Evolutionary conservation across 1,140 invertebrate species (phyloP), one percentile per base, ranked within the genome.

Genomic region (Onthophagus taurus): DNA sequence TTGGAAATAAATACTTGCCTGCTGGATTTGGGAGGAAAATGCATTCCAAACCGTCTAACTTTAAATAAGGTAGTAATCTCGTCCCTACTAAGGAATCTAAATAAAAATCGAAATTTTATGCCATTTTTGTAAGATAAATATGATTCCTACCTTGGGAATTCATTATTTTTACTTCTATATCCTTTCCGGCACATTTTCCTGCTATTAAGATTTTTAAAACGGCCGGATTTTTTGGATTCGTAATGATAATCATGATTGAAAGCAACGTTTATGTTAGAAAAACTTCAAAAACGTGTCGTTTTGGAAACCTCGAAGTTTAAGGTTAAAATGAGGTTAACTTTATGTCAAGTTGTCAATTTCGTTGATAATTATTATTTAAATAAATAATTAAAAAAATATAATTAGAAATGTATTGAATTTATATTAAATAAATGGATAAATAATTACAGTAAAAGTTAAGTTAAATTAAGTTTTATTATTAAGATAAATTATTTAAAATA

Each of bases 221-320:
- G 18, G 79, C 74, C 4, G 80, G 79, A 68, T 85, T 85, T 49
- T 75, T 78, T 51, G 79, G 71, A 55, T 84, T 83, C 24, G 78
- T 78, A 46, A 70, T 72, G 38, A 81, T 69, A 47, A 74, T 78
- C 78, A 81, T 81, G n/a, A n/a, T n/a, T n/a, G n/a, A n/a, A n/a
- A n/a, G n/a, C n/a, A n/a, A n/a, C n/a, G n/a, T n/a, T n/a, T n/a
- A n/a, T 48, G 47, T 54, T 23, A n/a, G n/a, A n/a, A n/a, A n/a
- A n/a, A n/a, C 8, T 47, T 3, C 23, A 26, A 26, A 26, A 7
- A 26, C 6, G 23, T n/a, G 23, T 26, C n/a, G n/a, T 26, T 26
- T 26, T 26, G 6, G 6, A 7, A n/a, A n/a, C n/a, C n/a, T n/a
- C n/a, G n/a, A n/a, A n/a, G n/a, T 39, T 21, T 16, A 39, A 39